These are phyloP conservation scores for Rotaria macrura DNA, from an alignment of 2,888 invertebrate species.

Conservation along the genomic window DNA sequence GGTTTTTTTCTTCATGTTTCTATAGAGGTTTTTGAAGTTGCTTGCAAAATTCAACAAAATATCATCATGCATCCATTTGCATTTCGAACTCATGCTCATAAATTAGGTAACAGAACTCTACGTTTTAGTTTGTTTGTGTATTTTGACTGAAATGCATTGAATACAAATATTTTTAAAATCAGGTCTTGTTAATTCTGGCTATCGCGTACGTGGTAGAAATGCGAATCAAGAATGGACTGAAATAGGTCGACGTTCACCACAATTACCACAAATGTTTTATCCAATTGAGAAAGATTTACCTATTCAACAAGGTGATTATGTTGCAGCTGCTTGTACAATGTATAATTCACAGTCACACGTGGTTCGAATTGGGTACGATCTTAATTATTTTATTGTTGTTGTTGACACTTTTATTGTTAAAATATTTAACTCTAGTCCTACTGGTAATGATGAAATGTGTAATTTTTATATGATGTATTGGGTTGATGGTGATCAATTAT, in stretches of 20 bases:
- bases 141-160: no score
- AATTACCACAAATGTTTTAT: constrained; percentile 49
- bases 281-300: constrained; percentile 41
- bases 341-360: constrained; percentile 37
- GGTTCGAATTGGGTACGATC: constrained; percentile 30
- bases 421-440: constrained; percentile 37
- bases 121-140: no score
- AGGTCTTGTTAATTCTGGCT: constrained; percentile 43
- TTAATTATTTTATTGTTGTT: background rate
- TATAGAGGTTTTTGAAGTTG: constrained; percentile 27
- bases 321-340: constrained; percentile 44
- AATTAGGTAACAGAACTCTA: background rate
- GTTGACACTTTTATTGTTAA: no score
- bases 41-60: constrained; percentile 31
- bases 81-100: constrained; percentile 32
- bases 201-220: constrained; percentile 39
- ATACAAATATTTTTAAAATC: no score
- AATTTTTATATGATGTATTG: constrained; percentile 50
- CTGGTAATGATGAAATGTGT: constrained; percentile 48
- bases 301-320: constrained; percentile 41
- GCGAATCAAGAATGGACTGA: constrained; percentile 44
- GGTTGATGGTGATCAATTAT: constrained; percentile 39
- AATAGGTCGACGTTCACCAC: constrained; percentile 46
- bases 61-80: constrained; percentile 33
- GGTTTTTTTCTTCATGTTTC: background rate